Conservation (phyloP, 2,797 vertebrate genomes). For the Labroides dimidiatus region DNA sequence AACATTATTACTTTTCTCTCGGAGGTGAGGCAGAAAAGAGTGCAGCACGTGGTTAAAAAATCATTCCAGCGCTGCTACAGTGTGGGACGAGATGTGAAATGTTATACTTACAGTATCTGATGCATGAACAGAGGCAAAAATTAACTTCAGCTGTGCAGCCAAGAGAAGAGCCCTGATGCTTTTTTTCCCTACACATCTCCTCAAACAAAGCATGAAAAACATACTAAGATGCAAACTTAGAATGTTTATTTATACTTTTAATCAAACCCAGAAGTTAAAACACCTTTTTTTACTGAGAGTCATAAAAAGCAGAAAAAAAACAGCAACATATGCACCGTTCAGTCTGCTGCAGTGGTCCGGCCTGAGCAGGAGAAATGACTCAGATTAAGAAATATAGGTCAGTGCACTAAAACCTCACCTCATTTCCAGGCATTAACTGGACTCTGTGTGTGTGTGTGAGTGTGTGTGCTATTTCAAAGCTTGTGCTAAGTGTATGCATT, state of each 20-base stretch:
- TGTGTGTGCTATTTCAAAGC: constrained; percentile 23
- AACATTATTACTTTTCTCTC: constrained; percentile 56
- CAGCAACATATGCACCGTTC: background rate
- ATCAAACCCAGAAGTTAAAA: background rate
- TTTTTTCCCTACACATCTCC: background rate
- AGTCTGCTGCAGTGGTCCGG: constrained; percentile 12
- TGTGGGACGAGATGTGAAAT: constrained; percentile 8
- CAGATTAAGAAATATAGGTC: constrained; percentile 83
- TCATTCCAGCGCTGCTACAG: constrained; percentile 13
- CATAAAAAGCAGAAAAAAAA: constrained; percentile 1
- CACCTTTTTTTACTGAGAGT: background rate
- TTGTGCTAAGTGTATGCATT: constrained; percentile 34
- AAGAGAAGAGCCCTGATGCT: constrained; percentile 2
- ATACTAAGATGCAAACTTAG: no score
- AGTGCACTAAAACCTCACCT: constrained; percentile 73
- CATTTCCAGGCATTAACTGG: constrained; percentile 67
- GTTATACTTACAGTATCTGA: background rate
- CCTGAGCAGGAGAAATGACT: constrained; percentile 51
- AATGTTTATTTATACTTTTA: background rate
- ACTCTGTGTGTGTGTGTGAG: background rate
- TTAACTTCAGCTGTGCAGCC: background rate
- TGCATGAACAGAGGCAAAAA: constrained; percentile 11
- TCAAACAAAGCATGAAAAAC: no score
- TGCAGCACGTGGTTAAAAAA: constrained; percentile 22
- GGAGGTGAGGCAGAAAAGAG: constrained; percentile 32